These are phyloP conservation scores for Pterois miles DNA, from an alignment of 2,797 vertebrate genomes.

Conservation along the genomic window DNA sequence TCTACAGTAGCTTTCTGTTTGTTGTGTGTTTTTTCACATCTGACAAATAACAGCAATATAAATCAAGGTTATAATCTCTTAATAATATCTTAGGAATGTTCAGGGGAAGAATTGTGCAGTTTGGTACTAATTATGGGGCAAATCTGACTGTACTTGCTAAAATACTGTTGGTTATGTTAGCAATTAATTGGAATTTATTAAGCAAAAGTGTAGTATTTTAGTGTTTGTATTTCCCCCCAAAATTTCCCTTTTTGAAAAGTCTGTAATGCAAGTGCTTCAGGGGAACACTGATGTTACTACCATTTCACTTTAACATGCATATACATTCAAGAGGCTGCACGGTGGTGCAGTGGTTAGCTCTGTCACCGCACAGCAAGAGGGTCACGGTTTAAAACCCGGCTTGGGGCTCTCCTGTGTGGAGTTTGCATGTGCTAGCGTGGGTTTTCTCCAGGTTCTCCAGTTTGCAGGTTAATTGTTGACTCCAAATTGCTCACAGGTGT, in stretches of 20 bases:
- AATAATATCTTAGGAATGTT: neutral
- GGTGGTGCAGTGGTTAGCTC: too few relatives aligned
- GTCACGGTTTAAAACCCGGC: too few relatives aligned
- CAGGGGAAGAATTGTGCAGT: neutral
- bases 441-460: too few relatives aligned
- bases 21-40: neutral
- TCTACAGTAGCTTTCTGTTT: constrained; percentile 9
- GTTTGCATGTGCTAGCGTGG: too few relatives aligned
- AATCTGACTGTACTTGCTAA: neutral
- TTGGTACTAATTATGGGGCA: neutral
- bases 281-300: neutral
- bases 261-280: neutral
- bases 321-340: too few relatives aligned
- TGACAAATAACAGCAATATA: neutral
- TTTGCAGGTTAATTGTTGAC: too few relatives aligned
- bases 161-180: neutral
- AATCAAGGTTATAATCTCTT: neutral
- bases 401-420: too few relatives aligned
- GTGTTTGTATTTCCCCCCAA: neutral
- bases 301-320: neutral
- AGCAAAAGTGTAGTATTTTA: neutral
- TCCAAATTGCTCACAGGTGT: too few relatives aligned
- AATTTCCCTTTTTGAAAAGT: neutral
- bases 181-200: neutral
- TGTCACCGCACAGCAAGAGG: too few relatives aligned